Evolutionary conservation across 2,113 vertebrate genomes (phyloP).

Genomic region (Ovis canadensis): DNA sequence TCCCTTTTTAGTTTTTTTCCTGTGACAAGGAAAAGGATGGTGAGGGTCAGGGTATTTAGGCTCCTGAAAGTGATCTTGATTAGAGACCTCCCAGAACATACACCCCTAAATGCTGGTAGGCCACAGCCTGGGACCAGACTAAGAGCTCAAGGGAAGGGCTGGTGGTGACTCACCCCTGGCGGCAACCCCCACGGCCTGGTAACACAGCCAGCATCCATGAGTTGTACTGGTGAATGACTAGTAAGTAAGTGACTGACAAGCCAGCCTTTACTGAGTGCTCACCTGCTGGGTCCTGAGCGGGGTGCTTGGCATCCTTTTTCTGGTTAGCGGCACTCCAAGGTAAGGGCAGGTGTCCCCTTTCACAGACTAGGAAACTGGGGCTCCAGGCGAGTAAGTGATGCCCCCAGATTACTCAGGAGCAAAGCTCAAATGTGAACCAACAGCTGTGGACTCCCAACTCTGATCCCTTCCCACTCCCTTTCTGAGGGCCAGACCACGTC

Average conservation of each 20-base stretch:
- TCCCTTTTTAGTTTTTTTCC: not conserved
- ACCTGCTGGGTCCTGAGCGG: accelerated
- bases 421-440: not conserved
- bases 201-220: not conserved
- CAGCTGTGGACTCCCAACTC: not conserved
- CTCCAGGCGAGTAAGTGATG: not conserved
- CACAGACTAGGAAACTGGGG: not conserved
- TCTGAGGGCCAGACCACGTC: not conserved
- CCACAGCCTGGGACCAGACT: too few relatives aligned
- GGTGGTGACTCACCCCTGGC: not conserved
- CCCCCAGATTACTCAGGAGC: not conserved
- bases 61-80: not conserved
- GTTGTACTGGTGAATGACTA: not conserved
- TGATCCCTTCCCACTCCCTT: not conserved
- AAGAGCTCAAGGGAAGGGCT: not conserved
- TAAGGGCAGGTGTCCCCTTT: not conserved
- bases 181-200: accelerated
- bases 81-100: not conserved
- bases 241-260: not conserved
- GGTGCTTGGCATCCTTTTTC: not conserved
- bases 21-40: not conserved
- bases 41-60: not conserved
- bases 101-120: not conserved
- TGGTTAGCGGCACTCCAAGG: not conserved
- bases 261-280: not conserved